Conservation (phyloP, 2,888 invertebrate species). For the Falcaria lacertinaria region DNA sequence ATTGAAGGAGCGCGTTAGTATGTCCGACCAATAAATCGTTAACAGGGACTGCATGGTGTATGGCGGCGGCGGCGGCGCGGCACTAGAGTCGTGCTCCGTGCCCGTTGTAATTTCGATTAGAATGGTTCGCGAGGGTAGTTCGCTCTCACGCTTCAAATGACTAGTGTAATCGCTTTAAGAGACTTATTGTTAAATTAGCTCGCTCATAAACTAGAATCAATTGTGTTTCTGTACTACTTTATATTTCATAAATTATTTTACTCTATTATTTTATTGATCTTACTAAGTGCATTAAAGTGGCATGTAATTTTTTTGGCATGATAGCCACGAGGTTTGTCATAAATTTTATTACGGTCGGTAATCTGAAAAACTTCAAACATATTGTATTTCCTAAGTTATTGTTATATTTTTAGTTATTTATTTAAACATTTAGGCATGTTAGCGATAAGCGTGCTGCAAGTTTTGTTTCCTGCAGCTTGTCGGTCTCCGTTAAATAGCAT, state of each 20-base stretch:
- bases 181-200: slow-evolving; percentile 54
- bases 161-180: slow-evolving; percentile 54
- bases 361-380: no score
- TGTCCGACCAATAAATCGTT: slow-evolving; percentile 57
- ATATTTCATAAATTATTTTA: slow-evolving; percentile 2
- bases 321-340: no score
- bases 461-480: no score
- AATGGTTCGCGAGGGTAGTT: slow-evolving; percentile 55
- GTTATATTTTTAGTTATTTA: no score
- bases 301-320: no score
- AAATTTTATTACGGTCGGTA: no score
- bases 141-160: slow-evolving; percentile 70
- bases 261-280: no score
- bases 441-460: no score
- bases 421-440: no score
- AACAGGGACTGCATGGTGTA: slow-evolving; percentile 27
- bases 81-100: slow-evolving; percentile 59
- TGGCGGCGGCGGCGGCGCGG: slow-evolving; percentile 41
- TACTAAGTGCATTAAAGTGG: no score
- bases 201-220: slow-evolving; percentile 11
- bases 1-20: slow-evolving; percentile 58
- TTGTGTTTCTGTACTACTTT: slow-evolving; percentile 3
- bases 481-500: no score
- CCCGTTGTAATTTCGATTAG: slow-evolving; percentile 64
- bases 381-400: no score